Conservation (phyloP, 92 coral and sea anemone genomes). For the Porites cylindrica region DNA sequence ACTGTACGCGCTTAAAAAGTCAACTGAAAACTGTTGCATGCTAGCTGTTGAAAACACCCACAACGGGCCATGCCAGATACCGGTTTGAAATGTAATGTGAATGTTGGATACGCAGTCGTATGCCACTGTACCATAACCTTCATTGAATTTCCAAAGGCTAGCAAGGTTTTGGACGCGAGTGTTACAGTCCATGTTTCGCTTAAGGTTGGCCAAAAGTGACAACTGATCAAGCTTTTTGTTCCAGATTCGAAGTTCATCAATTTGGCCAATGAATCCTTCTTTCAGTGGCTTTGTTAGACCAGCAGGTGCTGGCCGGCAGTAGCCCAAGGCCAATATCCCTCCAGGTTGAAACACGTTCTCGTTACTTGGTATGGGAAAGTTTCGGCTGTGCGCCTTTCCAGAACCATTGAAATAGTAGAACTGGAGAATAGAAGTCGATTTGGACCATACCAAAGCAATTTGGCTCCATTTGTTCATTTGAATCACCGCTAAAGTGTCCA, state of each 20-base stretch:
- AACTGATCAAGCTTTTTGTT: slow-evolving; percentile 82
- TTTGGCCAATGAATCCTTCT: slow-evolving; percentile 84
- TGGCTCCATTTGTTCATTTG: slow-evolving; percentile 83
- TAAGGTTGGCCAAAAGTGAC: slow-evolving; percentile 69
- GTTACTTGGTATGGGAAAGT: slow-evolving; percentile 80
- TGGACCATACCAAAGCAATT: slow-evolving; percentile 91
- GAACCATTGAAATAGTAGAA: slow-evolving; percentile 78
- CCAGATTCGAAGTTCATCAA: slow-evolving; percentile 99
- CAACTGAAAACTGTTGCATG: slow-evolving; percentile 61
- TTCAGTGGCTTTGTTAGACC: slow-evolving; percentile 68
- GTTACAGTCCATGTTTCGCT: slow-evolving; percentile 67
- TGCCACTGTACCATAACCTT: slow-evolving; percentile 89
- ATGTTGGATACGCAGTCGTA: slow-evolving; percentile 88
- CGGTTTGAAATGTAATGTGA: slow-evolving; percentile 75
- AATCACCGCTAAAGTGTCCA: slow-evolving; percentile 82
- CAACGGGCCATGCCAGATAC: slow-evolving; percentile 80
- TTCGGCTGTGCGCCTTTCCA: slow-evolving; percentile 78
- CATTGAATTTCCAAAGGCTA: slow-evolving; percentile 94
- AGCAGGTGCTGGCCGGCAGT: slow-evolving; percentile 90
- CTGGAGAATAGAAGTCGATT: slow-evolving; percentile 85
- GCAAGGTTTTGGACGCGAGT: slow-evolving; percentile 65
- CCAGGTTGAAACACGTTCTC: slow-evolving; percentile 93
- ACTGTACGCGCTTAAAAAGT: slow-evolving; percentile 42
- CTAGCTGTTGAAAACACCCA: slow-evolving; percentile 94
- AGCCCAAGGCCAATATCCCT: slow-evolving; percentile 92